Conservation (phyloP, 2,797 vertebrate species). For the Numenius phaeopus region DNA sequence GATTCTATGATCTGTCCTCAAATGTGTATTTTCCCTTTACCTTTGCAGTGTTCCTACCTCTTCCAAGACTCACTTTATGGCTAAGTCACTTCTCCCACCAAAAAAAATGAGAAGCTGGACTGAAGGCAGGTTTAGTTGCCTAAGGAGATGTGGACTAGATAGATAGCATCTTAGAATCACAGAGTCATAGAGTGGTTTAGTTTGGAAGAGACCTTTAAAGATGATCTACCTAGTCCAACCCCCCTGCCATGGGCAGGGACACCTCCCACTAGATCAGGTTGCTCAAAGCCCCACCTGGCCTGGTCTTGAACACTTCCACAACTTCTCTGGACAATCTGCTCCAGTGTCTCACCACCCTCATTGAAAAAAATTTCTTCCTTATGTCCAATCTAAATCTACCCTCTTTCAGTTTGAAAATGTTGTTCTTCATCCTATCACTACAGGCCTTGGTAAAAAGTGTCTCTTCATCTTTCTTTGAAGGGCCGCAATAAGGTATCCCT, state of each 20-base stretch:
- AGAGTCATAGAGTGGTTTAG: not conserved
- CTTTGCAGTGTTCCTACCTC: not conserved
- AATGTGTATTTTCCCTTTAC: not conserved
- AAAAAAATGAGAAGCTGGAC: not conserved
- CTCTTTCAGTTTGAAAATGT: not conserved
- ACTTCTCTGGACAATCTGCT: not conserved
- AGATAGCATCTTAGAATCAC: not conserved
- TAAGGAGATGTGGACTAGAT: not conserved
- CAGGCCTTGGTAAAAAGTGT: not conserved
- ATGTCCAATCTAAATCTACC: not conserved
- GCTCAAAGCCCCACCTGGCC: not conserved
- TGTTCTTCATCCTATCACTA: not conserved
- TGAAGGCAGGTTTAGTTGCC: not conserved
- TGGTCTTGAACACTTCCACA: not conserved
- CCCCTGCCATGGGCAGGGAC: accelerated
- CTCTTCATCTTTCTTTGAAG: not conserved
- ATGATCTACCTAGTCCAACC: not conserved
- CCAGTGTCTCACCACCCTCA: not conserved
- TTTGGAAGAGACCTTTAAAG: not conserved
- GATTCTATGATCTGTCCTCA: not conserved
- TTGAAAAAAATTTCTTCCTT: not conserved
- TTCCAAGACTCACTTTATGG: not conserved
- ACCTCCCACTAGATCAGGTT: not conserved
- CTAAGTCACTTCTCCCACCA: not conserved
- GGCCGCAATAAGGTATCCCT: not conserved